Conservation (phyloP, 2,113 vertebrate genomes). For the Tupaia chinensis region DNA sequence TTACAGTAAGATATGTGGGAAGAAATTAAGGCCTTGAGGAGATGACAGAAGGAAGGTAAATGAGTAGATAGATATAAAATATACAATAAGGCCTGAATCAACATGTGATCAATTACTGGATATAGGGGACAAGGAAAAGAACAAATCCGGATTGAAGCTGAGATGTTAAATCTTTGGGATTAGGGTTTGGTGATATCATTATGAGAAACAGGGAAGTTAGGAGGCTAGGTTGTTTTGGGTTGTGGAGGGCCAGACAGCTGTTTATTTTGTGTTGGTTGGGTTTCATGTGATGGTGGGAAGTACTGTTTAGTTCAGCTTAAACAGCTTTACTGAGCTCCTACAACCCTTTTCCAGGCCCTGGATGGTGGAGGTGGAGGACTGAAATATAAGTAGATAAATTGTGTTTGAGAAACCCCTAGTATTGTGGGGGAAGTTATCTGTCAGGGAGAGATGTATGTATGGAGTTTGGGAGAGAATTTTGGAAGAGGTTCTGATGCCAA, state of each 20-base stretch:
- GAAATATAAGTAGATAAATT: background rate
- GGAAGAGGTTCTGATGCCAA: background rate
- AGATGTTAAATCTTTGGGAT: background rate
- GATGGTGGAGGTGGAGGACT: background rate
- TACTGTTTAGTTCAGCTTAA: constrained; percentile 28
- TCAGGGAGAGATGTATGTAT: background rate
- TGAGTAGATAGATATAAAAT: background rate
- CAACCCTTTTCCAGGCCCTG: background rate
- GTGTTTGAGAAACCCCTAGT: background rate
- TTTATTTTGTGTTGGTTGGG: constrained; percentile 12
- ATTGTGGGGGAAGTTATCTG: background rate
- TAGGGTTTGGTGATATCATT: constrained; percentile 17
- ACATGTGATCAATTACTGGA: background rate
- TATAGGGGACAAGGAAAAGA: constrained; percentile 15
- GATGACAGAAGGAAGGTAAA: constrained; percentile 5
- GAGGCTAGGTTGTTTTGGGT: background rate
- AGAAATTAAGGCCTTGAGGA: constrained; percentile 33
- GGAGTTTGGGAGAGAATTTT: background rate
- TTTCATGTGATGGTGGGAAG: constrained; percentile 48
- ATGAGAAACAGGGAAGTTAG: constrained; percentile 56
- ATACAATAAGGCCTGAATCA: background rate
- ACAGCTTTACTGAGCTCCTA: constrained; percentile 1
- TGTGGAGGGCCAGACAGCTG: constrained; percentile 31
- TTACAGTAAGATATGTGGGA: background rate
- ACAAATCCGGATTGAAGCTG: constrained; percentile 11